Conservation (phyloP, 2,888 invertebrate species). For the Drosophila acutilabella region DNA sequence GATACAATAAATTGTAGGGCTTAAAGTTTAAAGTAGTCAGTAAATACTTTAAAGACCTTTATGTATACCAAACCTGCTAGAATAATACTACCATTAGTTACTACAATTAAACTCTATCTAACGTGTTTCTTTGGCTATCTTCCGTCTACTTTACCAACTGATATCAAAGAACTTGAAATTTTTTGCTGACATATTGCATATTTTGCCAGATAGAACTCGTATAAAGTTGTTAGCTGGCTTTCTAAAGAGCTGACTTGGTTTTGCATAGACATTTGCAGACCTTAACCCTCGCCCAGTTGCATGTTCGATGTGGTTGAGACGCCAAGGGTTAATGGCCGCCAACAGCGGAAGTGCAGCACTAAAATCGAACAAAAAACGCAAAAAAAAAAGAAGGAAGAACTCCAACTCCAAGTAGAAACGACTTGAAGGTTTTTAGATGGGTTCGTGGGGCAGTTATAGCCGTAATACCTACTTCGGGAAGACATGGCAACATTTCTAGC, state of each 20-base stretch:
- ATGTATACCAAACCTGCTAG: too few species aligned
- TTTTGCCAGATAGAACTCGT: slow-evolving; percentile 6
- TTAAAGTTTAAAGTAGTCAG: too few species aligned
- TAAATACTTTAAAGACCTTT: not conserved
- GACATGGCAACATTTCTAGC: slow-evolving; percentile 9
- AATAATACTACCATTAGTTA: not conserved
- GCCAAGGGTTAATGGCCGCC: slow-evolving; percentile 70
- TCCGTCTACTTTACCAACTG: not conserved
- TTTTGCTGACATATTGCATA: slow-evolving; percentile 15
- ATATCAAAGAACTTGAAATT: slow-evolving; percentile 20
- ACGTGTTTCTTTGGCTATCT: not conserved
- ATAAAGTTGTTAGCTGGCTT: slow-evolving; percentile 18
- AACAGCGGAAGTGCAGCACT: slow-evolving; percentile 72
- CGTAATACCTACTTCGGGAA: slow-evolving; percentile 7
- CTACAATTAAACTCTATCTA: not conserved
- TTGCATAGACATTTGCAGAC: slow-evolving; percentile 69
- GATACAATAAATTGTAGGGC: too few species aligned
- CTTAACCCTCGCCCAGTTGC: slow-evolving; percentile 76
- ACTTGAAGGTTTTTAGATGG: not conserved
- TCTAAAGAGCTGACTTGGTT: slow-evolving; percentile 27
- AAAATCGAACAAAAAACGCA: slow-evolving; percentile 77
- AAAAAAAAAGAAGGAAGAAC: slow-evolving; percentile 40
- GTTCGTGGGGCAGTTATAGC: not conserved
- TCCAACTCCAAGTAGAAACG: not conserved
- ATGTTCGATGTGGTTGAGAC: slow-evolving; percentile 55